phyloP scores from a whole-genome alignment of 1,140 invertebrate genomes.

The Heliconius eleuchia region DNA sequence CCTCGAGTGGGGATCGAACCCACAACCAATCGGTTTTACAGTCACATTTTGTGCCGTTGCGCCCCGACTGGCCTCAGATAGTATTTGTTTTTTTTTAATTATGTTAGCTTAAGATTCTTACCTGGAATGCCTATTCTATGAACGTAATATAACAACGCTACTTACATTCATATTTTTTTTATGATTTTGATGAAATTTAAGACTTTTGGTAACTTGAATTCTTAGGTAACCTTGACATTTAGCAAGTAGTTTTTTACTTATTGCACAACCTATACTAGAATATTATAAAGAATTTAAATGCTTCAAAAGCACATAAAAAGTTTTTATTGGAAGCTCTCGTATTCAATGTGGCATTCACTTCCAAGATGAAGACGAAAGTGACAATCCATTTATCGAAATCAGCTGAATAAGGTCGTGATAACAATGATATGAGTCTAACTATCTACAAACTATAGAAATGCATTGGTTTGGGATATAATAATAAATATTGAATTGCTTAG shows the following conservation, averaged over 20 bases:
- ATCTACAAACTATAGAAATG: neutral
- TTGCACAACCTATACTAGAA: neutral
- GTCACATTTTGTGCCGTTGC: too few relatives aligned
- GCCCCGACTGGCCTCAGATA: too few relatives aligned
- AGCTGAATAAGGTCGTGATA: neutral
- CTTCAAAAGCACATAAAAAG: neutral
- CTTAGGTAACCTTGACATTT: neutral
- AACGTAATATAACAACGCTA: too few relatives aligned
- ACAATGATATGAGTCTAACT: neutral
- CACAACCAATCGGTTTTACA: too few relatives aligned
- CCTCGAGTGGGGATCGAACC: too few relatives aligned
- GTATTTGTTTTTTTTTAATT: neutral
- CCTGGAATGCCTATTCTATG: too few relatives aligned
- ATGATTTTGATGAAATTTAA: too few relatives aligned
- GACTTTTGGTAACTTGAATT: too few relatives aligned
- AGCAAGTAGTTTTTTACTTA: neutral
- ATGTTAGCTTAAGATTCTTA: too few relatives aligned
- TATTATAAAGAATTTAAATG: neutral
- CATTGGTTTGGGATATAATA: neutral
- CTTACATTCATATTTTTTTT: too few relatives aligned
- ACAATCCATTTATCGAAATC: constrained; percentile 8
- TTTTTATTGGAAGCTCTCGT: neutral
- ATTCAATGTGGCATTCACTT: neutral
- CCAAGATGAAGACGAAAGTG: neutral
- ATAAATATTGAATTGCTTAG: neutral